Percentiles rank a stretch among this genome's conserved stretches.
Conservation (phyloP, 2,113 vertebrate genomes). For the Dasypus novemcinctus region DNA sequence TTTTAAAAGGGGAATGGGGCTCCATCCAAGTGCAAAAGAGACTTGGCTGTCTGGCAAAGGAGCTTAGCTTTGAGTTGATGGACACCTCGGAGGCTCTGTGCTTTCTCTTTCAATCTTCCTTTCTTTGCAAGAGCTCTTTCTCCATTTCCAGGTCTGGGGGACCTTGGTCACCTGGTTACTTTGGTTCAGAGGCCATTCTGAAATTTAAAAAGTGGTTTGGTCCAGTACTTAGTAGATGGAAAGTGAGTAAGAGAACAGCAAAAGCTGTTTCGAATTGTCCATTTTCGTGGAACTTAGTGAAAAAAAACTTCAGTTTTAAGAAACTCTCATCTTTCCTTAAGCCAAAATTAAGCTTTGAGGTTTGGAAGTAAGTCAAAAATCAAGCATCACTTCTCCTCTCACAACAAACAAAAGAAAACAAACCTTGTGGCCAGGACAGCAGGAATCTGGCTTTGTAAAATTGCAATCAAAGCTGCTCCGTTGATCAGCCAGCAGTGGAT, state of each 20-base stretch:
- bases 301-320: conserved; percentile 1
- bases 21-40: neutral
- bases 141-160: neutral
- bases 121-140: neutral
- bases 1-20: neutral
- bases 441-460: conserved; percentile 66
- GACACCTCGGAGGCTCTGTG: neutral
- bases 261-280: neutral
- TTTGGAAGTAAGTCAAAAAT: conserved; percentile 46
- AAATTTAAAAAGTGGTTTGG: conserved; percentile 16
- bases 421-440: conserved; percentile 61
- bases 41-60: neutral
- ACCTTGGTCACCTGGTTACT: neutral
- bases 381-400: conserved; percentile 22
- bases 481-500: conserved; percentile 48
- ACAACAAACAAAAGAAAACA: conserved; percentile 67
- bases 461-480: conserved; percentile 31
- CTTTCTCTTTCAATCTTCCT: neutral
- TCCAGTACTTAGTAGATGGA: neutral
- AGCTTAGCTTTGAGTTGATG: neutral
- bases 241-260: neutral
- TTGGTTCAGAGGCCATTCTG: neutral
- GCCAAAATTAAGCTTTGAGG: conserved; percentile 37
- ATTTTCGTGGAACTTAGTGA: neutral
- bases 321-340: neutral